phyloP scores from a whole-genome alignment of 2,113 vertebrate genomes.

The Cinclus cinclus region DNA sequence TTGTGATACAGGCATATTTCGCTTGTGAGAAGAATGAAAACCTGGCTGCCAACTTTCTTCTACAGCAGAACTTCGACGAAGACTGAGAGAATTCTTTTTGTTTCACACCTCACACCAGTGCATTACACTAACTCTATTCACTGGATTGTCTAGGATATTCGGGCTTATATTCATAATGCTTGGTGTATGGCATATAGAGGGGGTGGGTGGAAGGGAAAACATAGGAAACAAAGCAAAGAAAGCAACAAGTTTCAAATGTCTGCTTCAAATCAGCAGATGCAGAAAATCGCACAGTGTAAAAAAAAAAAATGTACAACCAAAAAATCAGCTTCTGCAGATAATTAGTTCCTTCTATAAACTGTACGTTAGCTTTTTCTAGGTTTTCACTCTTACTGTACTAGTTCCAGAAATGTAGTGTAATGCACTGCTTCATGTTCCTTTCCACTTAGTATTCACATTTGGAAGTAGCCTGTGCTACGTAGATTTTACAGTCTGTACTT shows the following conservation, averaged over 20 bases:
- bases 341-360: constrained; percentile 72
- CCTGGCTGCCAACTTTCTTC: constrained; percentile 97
- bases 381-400: constrained; percentile 72
- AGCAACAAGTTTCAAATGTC: constrained; percentile 51
- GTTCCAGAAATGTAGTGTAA: constrained; percentile 76
- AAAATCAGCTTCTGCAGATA: constrained; percentile 78
- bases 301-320: constrained; percentile 72
- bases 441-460: constrained; percentile 71
- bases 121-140: constrained; percentile 84
- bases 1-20: constrained; percentile 97
- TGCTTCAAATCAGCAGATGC: constrained; percentile 71
- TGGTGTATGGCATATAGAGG: constrained; percentile 70
- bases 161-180: constrained; percentile 79
- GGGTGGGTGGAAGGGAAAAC: constrained; percentile 52
- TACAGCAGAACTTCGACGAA: constrained; percentile 97
- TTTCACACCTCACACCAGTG: constrained; percentile 81
- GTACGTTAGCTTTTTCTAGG: constrained; percentile 67
- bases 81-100: constrained; percentile 75
- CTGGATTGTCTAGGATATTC: constrained; percentile 80
- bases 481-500: constrained; percentile 71
- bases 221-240: constrained; percentile 59
- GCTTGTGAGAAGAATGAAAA: constrained; percentile 98
- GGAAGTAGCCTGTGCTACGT: constrained; percentile 76
- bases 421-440: constrained; percentile 72
- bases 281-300: constrained; percentile 64